Percentiles rank a stretch among this genome's conserved stretches.
Conservation (phyloP, 2,888 invertebrate species). For the Orchesella flavescens region DNA sequence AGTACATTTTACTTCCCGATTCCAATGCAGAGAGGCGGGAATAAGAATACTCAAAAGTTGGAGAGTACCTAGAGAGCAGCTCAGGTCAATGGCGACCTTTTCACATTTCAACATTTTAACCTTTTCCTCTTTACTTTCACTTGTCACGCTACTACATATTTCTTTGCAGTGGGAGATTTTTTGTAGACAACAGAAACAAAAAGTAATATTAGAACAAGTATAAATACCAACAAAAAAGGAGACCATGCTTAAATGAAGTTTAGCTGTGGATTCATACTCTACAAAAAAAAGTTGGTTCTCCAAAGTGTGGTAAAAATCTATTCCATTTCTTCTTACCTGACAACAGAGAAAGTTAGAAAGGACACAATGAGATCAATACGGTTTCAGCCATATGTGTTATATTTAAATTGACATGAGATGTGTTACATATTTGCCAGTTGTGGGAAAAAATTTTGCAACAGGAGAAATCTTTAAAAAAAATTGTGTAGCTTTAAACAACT, state of each 20-base stretch:
- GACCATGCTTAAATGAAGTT: not conserved
- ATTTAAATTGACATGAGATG: too few species aligned
- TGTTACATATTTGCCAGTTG: too few species aligned
- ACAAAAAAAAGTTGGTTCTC: not conserved
- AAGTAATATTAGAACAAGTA: not conserved
- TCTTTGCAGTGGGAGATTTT: slow-evolving; percentile 8
- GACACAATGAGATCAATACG: too few species aligned
- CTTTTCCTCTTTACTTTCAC: slow-evolving; percentile 51
- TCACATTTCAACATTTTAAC: slow-evolving; percentile 51
- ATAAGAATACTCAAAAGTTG: not conserved
- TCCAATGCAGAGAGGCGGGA: not conserved
- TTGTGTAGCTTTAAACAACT: too few species aligned
- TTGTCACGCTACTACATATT: slow-evolving; percentile 54
- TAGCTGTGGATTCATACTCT: not conserved
- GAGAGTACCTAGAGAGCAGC: not conserved
- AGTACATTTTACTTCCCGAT: slow-evolving; percentile 14
- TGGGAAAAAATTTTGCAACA: too few species aligned
- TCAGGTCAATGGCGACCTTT: slow-evolving; percentile 48
- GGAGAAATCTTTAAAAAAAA: too few species aligned
- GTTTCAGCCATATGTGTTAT: too few species aligned
- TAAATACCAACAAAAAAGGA: not conserved
- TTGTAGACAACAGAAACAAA: not conserved
- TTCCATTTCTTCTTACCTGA: not conserved
- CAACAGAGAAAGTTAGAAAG: not conserved
- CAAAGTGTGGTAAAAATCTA: not conserved